phyloP scores from a whole-genome alignment of 2,797 vertebrate species.

The Trematomus bernacchii region DNA sequence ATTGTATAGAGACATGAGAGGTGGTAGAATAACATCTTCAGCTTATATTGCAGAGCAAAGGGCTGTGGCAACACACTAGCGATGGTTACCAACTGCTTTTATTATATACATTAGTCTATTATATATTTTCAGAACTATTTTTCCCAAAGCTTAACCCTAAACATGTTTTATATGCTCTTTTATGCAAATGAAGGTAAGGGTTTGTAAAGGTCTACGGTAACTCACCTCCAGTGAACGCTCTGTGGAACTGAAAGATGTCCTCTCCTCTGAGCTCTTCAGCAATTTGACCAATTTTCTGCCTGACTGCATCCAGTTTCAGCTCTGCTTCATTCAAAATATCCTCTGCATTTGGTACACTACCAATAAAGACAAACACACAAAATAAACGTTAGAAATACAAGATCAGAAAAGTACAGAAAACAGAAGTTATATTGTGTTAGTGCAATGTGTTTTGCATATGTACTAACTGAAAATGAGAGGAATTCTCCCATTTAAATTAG shows the following conservation, averaged over 20 bases:
- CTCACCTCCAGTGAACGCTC: conserved; percentile 94
- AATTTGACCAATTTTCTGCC: conserved; percentile 92
- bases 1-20: too few species aligned
- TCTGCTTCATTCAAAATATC: conserved; percentile 92
- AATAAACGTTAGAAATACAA: neutral
- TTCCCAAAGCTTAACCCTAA: neutral
- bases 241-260: conserved; percentile 95
- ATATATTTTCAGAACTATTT: neutral
- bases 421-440: neutral
- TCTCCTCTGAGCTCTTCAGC: conserved; percentile 95
- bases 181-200: neutral
- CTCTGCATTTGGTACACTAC: conserved; percentile 89
- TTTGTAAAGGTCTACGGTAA: neutral
- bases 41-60: too few species aligned
- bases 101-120: too few species aligned
- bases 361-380: conserved; percentile 28
- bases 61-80: too few species aligned
- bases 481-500: neutral
- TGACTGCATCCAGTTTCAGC: conserved; percentile 90
- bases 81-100: too few species aligned
- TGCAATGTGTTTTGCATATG: neutral
- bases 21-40: too few species aligned
- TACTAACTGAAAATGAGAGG: neutral
- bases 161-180: neutral
- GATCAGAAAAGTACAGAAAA: neutral